Conservation (phyloP, 2,888 invertebrate genomes). For the Diachrysia chrysitis region DNA sequence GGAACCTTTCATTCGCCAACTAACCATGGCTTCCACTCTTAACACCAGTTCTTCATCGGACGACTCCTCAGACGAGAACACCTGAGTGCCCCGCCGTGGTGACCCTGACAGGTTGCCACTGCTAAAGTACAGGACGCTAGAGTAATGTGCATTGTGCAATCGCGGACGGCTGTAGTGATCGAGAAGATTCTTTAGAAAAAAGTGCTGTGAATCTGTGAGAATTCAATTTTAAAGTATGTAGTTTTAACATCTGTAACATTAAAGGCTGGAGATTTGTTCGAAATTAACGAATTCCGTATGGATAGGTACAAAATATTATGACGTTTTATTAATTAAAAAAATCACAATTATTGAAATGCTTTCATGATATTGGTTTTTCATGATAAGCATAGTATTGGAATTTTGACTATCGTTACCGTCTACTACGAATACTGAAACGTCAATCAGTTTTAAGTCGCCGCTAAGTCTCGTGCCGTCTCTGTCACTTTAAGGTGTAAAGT, state of each 20-base stretch:
- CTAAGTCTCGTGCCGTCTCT: too few relatives aligned
- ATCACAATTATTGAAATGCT: constrained; percentile 24
- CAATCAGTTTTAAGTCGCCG: too few relatives aligned
- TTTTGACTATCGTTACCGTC: constrained; percentile 28
- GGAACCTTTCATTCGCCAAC: constrained; percentile 90
- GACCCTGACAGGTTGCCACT: constrained; percentile 87
- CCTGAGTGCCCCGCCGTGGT: constrained; percentile 87
- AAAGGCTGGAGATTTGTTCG: constrained; percentile 24
- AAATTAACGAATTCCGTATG: constrained; percentile 27
- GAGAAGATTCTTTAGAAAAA: constrained; percentile 59
- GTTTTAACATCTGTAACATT: constrained; percentile 20
- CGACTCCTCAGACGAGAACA: constrained; percentile 86
- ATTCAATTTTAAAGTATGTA: constrained; percentile 26
- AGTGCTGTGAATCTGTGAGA: constrained; percentile 75
- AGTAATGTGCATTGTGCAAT: constrained; percentile 61
- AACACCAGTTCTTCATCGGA: constrained; percentile 91
- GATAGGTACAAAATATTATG: not conserved
- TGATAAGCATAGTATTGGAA: constrained; percentile 38
- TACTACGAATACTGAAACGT: too few relatives aligned
- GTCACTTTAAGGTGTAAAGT: too few relatives aligned
- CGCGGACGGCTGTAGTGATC: constrained; percentile 29
- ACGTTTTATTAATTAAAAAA: constrained; percentile 8
- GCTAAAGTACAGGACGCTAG: constrained; percentile 82
- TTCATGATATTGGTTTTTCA: constrained; percentile 24
- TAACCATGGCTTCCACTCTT: constrained; percentile 90